Evolutionary conservation across 2,888 invertebrate species (phyloP), one percentile per base, ranked within the genome.

Genomic region (Calameuta filiformis): DNA sequence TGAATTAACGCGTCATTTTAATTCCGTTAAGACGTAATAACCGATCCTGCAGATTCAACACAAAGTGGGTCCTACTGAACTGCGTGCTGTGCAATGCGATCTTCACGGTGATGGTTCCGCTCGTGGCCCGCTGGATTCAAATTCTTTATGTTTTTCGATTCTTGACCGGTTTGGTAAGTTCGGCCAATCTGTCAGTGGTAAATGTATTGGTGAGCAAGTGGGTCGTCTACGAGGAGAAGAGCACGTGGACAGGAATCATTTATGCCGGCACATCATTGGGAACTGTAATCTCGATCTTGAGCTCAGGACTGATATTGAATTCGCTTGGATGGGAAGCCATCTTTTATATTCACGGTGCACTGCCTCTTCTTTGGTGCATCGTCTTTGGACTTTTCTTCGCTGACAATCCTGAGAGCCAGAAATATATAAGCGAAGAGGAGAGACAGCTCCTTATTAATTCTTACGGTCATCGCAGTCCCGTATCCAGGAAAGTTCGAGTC

Each of bases 361-460:
- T 91, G 56, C 91, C 91, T 0, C 78, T 91, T 11, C 79, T 91
- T 6, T 91, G 91, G 91, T 89, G 89, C 76, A 71, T 83, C 1
- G 80, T 86, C 0, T 91, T 89, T 35, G 85, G 81, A 30, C 23
- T 85, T 1, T 89, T 89, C 79, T 91, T 91, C 81, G 88, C 87
- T 15, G 92, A 92, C 74, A 87, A 85, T 69, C 92, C 93, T 2
- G 91, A 91, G 68, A 83, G 85, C 9, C 92, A 92, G 71, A 88
- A 85, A 35, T 87, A 86, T 73, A 92, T 92, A 40, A 86, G 88
- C 2, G 88, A 90, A 11, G 85, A 87, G 15, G 93, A 93, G 79
- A 87, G 90, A 33, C 35, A 85, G 3, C 85, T 89, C 69, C 86
- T 93, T 75, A 82, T 90, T 15, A 85, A 81, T 3, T 85, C 90